Evolutionary conservation across 2,797 vertebrate species (phyloP), one percentile per base, ranked within the genome.

Genomic region (Scolopax bukidnonensis): DNA sequence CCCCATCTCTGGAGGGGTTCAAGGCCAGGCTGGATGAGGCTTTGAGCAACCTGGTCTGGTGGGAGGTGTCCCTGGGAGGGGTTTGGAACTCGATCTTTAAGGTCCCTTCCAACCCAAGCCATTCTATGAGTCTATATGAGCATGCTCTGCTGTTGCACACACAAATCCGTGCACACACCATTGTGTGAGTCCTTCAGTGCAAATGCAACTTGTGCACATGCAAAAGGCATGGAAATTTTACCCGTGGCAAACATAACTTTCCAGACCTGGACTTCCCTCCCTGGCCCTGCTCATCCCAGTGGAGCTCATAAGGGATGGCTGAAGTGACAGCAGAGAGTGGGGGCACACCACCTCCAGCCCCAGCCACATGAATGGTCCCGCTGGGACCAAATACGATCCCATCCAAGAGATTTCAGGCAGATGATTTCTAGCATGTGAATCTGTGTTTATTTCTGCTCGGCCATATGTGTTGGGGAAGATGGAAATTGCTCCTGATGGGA

Each of bases 141-240:
- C 50, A 45, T 8, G 0, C 27, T 41, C 41, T 76, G 48, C 54
- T 79, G 12, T 1, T 36, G 64, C 64, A 40, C 24, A 12, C 48
- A 21, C n/a, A 14, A 11, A 24, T 5, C 48, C 0, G 1, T 11
- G 41, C 10, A 3, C 9, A 2, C 5, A 0, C 17, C 24, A 2
- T 4, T 9, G 7, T 5, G 33, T 12, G 12, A 10, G 6, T 68
- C 56, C 60, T 54, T 21, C 64, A 12, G 32, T 2, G 10, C 21
- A 70, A 74, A 7, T 14, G n/a, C 6, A 47, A 9, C 38, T 23
- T 2, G 1, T 18, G 45, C 20, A 25, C 3, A 0, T 3, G 16
- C 19, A 33, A 33, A 71, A 23, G 27, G 16, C 1, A 16, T 50
- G 63, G 82, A 45, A 12, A 41, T 59, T 76, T 67, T 47, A 57